phyloP scores from a whole-genome alignment of 2,888 invertebrate species.

The Sussaba pulchella region DNA sequence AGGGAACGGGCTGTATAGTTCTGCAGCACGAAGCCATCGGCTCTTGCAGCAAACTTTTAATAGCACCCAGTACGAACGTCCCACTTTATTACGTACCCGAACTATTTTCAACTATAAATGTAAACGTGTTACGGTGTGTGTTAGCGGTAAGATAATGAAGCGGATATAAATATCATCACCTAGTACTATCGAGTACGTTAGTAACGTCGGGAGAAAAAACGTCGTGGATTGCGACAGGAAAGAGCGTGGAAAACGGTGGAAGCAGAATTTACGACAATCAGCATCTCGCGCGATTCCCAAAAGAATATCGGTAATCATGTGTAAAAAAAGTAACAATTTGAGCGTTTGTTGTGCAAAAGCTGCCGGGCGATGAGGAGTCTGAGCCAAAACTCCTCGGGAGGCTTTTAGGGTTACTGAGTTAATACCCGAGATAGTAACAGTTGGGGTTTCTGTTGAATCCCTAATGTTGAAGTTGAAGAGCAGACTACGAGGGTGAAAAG shows the following conservation, averaged over 20 bases:
- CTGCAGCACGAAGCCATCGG: conserved; percentile 62
- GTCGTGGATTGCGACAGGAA: background rate
- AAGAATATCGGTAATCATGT: background rate
- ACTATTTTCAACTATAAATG: conserved; percentile 40
- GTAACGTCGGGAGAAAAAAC: too few species aligned
- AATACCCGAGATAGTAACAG: conserved; percentile 13
- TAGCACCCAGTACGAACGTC: conserved; percentile 64
- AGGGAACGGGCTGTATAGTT: conserved; percentile 43
- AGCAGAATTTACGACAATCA: background rate
- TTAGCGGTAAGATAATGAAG: too few species aligned
- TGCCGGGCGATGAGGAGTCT: conserved; percentile 13
- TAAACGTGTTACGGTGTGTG: background rate
- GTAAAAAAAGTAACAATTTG: background rate
- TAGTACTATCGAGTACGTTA: too few species aligned
- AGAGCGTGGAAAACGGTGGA: background rate
- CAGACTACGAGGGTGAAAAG: conserved; percentile 40
- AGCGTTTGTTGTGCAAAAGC: background rate
- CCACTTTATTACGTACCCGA: conserved; percentile 12
- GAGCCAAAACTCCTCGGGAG: background rate
- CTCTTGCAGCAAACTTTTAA: conserved; percentile 72
- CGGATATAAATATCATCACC: too few species aligned
- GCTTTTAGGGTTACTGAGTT: conserved; percentile 21
- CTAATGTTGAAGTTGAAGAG: conserved; percentile 25
- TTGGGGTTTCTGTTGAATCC: background rate
- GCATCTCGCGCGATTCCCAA: conserved; percentile 29